Evolutionary conservation across 2,888 invertebrate genomes (phyloP).

Genomic region (Phortica okadai): DNA sequence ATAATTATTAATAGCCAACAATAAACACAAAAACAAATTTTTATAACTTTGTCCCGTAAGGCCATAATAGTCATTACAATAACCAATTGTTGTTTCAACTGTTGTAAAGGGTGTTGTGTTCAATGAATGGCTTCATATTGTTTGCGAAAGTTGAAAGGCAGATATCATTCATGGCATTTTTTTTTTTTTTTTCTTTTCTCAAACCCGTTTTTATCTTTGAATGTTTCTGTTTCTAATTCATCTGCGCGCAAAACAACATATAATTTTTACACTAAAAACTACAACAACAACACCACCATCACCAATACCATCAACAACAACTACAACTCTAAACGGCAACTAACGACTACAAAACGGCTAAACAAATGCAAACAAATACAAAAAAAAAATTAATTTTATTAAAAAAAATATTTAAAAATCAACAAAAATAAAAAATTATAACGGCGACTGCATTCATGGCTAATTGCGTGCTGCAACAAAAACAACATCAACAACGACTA

Average conservation of each 20-base stretch:
- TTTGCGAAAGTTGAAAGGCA: slow-evolving; percentile 2
- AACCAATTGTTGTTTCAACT: slow-evolving; percentile 20
- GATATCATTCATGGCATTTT: slow-evolving; percentile 56
- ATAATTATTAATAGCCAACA: background rate
- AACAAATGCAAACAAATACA: slow-evolving; percentile 61
- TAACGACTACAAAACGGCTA: slow-evolving; percentile 60
- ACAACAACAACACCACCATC: slow-evolving; percentile 35
- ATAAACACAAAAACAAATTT: background rate
- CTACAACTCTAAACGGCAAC: slow-evolving; percentile 46
- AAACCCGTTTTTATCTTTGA: slow-evolving; percentile 51
- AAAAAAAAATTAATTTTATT: slow-evolving; percentile 33
- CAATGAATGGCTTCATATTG: slow-evolving; percentile 19
- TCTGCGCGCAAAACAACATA: slow-evolving; percentile 50
- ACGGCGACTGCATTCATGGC: slow-evolving; percentile 68
- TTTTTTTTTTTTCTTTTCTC: slow-evolving; percentile 55
- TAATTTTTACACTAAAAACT: slow-evolving; percentile 40
- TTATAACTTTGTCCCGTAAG: background rate
- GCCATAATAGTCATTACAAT: background rate
- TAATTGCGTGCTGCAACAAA: slow-evolving; percentile 62
- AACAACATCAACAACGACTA: slow-evolving; percentile 42
- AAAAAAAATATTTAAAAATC: slow-evolving; percentile 37
- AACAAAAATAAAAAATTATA: slow-evolving; percentile 36
- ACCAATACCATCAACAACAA: slow-evolving; percentile 38
- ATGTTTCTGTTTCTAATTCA: slow-evolving; percentile 60
- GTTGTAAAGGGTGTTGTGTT: slow-evolving; percentile 25